A percentile compares a stretch with the other conserved stretches of the same genome.
phyloP scores from a whole-genome alignment of 2,888 invertebrate genomes.

The Caenorhabditis plicata region DNA sequence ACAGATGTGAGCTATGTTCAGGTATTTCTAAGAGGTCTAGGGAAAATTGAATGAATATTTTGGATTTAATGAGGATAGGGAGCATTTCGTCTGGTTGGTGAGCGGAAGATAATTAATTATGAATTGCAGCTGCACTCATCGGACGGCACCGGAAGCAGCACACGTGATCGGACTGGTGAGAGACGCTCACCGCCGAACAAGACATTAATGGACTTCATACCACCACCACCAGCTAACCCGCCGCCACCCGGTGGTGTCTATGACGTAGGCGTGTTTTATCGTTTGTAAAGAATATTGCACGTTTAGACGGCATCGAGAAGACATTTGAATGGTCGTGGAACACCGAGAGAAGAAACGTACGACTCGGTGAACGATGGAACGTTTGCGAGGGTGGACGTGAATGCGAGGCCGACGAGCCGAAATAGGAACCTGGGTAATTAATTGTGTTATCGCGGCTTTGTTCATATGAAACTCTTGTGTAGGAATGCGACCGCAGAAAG shows the following conservation, averaged over 20 bases:
- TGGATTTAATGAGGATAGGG: not conserved
- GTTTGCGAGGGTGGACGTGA: constrained; percentile 18
- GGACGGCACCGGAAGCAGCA: constrained; percentile 54
- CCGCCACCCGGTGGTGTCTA: constrained; percentile 42
- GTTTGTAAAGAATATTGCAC: not conserved
- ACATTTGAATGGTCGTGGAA: constrained; percentile 26
- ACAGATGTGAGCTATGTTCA: constrained; percentile 61
- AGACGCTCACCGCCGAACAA: constrained; percentile 46
- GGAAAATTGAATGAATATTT: constrained; percentile 6
- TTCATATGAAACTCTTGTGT: not conserved
- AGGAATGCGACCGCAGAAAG: constrained; percentile 30
- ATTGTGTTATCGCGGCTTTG: not conserved
- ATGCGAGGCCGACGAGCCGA: constrained; percentile 42
- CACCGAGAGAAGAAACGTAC: constrained; percentile 40
- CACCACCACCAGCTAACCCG: constrained; percentile 53
- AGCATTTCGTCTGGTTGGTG: not conserved
- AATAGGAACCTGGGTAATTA: constrained; percentile 39
- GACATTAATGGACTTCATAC: constrained; percentile 56
- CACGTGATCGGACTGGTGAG: constrained; percentile 40
- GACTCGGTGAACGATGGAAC: constrained; percentile 38
- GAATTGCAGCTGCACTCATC: constrained; percentile 49
- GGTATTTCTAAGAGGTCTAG: constrained; percentile 30
- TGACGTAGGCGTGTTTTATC: constrained; percentile 23
- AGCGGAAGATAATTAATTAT: not conserved
- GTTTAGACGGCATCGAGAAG: constrained; percentile 24